Percentiles rank a stretch among this genome's conserved stretches.
These are phyloP conservation scores for Distichodus sexfasciatus DNA, from an alignment of 2,797 vertebrate genomes.

Conservation along the genomic window DNA sequence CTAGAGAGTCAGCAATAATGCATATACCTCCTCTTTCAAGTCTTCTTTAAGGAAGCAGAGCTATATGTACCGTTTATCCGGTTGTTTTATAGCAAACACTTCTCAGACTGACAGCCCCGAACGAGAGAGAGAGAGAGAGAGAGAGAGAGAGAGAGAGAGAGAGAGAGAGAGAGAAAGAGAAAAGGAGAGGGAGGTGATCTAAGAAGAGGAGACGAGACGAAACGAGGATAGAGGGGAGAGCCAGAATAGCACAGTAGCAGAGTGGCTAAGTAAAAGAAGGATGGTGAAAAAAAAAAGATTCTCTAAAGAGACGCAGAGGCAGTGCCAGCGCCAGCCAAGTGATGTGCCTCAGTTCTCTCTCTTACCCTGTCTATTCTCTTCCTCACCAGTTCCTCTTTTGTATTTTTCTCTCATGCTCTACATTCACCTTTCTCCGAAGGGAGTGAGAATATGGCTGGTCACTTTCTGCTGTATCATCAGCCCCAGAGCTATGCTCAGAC, in stretches of 20 bases:
- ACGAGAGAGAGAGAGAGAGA: constrained; percentile 9
- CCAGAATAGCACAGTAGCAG: no score
- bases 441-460: constrained; percentile 29
- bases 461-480: constrained; percentile 50
- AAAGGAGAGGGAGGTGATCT: constrained; percentile 43
- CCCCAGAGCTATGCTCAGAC: constrained; percentile 11
- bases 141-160: background rate
- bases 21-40: background rate
- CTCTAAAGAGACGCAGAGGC: constrained; percentile 13
- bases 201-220: constrained; percentile 1
- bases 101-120: constrained; percentile 24
- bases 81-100: constrained; percentile 28
- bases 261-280: constrained; percentile 17
- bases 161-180: constrained; percentile 36
- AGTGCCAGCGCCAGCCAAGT: constrained; percentile 18
- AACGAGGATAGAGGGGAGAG: background rate
- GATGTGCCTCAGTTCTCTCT: constrained; percentile 11
- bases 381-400: constrained; percentile 1
- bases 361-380: constrained; percentile 3
- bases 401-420: constrained; percentile 4
- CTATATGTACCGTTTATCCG: constrained; percentile 5
- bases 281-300: constrained; percentile 2
- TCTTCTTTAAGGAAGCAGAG: constrained; percentile 1
- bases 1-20: constrained; percentile 4
- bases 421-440: constrained; percentile 8